Evolutionary conservation across 1,140 invertebrate genomes (phyloP), one percentile per base, ranked within the genome.

Genomic region (Zaprionus inermis): DNA sequence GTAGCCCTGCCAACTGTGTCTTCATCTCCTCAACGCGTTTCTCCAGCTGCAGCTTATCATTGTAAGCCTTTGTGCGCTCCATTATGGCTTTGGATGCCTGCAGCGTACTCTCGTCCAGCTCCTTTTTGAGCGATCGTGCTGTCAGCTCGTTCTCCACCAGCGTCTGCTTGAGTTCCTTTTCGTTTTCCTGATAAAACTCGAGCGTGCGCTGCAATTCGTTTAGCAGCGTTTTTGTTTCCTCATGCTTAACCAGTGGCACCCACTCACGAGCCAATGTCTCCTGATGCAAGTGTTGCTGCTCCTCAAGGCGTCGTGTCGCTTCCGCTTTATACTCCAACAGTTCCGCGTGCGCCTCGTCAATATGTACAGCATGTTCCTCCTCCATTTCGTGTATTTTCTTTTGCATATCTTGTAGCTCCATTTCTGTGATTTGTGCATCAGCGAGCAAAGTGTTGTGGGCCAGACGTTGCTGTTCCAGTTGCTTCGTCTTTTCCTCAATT

Each of bases 31-130:
- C 74, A 11, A 93, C 41, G 7, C 92, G 81, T 16, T 81, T 79
- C 75, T 93, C 92, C 44, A 93, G 32, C 54, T 86, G 86, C 79
- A 92, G 68, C 74, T 95, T 95, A 5, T 95, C 94, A 66, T 95
- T 95, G n/a, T 93, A 93, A 5, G 95, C 79, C 80, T 95, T 95
- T 0, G 94, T 94, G 76, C 94, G 94, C 57, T 95, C 95, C 24
- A 95, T 92, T 2, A 94, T 92, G 3, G 93, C 93, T 81, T 95
- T 93, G 30, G 94, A 95, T 12, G 94, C 93, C 46, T 93, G 93
- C 12, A 92, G 44, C 1, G 91, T 88, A 20, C 85, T 90, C 11
- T 92, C 85, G 51, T 92, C 91, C 14, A 92, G 59, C 36, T 90
- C 85, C 52, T 92, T 92, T 58, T 90, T 91, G 1, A 92, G 72